Conservation (phyloP, 2,888 invertebrate genomes). For the Congeria kusceri region DNA sequence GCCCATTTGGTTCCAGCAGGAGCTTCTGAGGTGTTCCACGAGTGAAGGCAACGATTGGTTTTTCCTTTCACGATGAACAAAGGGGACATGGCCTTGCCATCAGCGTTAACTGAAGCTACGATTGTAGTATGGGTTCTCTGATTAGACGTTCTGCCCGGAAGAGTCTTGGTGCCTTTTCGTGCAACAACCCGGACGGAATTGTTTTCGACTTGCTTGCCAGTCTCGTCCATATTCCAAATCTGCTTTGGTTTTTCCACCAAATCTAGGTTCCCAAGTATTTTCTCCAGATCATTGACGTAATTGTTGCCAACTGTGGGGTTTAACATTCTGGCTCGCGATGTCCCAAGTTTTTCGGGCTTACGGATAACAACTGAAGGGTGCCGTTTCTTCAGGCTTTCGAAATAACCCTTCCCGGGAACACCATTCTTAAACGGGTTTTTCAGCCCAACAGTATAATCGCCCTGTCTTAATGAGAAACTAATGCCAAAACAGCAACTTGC, state of each 20-base stretch:
- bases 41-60: slow-evolving; percentile 6
- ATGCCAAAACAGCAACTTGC: neutral
- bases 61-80: slow-evolving; percentile 26
- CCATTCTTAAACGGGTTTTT: neutral
- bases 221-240: slow-evolving; percentile 50
- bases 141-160: slow-evolving; percentile 7
- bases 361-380: neutral
- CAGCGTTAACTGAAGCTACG: slow-evolving; percentile 44
- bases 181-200: slow-evolving; percentile 40
- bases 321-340: neutral
- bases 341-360: neutral
- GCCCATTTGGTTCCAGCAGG: slow-evolving; percentile 12
- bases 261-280: neutral
- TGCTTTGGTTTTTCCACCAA: neutral
- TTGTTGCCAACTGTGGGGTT: neutral
- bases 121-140: slow-evolving; percentile 29
- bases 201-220: slow-evolving; percentile 25
- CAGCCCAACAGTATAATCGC: neutral
- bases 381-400: neutral
- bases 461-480: neutral
- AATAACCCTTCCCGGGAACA: neutral
- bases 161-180: slow-evolving; percentile 28
- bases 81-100: slow-evolving; percentile 27
- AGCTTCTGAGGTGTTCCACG: slow-evolving; percentile 9
- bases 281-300: neutral